These are phyloP conservation scores for Lacanobia wlatinum DNA, from an alignment of 2,888 invertebrate genomes.

Conservation along the genomic window DNA sequence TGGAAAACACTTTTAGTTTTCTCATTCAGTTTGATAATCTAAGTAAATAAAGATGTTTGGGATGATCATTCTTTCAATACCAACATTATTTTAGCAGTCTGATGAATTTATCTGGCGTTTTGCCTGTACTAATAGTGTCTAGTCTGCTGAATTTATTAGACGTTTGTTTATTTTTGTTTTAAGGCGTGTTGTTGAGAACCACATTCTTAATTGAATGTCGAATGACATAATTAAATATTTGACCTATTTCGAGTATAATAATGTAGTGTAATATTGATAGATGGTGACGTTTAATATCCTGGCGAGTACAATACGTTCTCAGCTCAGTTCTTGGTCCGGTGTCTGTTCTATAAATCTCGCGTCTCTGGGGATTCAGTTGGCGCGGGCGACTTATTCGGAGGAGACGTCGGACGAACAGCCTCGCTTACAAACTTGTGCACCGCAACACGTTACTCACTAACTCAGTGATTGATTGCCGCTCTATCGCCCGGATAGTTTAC, in stretches of 20 bases:
- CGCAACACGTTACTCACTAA: constrained; percentile 45
- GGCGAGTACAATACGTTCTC: constrained; percentile 41
- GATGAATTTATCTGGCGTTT: constrained; percentile 38
- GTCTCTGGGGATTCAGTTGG: constrained; percentile 54
- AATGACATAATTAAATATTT: constrained; percentile 9
- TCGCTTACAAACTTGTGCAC: constrained; percentile 55
- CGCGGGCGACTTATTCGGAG: constrained; percentile 40
- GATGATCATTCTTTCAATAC: constrained; percentile 37
- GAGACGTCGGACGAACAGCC: constrained; percentile 32
- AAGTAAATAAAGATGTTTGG: constrained; percentile 27
- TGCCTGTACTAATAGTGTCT: constrained; percentile 35
- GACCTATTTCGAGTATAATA: constrained; percentile 14
- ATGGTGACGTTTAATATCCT: constrained; percentile 66
- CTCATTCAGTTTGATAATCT: constrained; percentile 20
- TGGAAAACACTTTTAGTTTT: constrained; percentile 13
- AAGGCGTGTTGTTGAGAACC: constrained; percentile 8
- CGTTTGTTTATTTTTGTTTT: constrained; percentile 35
- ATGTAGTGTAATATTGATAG: constrained; percentile 52
- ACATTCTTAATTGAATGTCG: constrained; percentile 6
- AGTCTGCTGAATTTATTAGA: constrained; percentile 30
- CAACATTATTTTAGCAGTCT: constrained; percentile 24
- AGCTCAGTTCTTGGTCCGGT: constrained; percentile 36
- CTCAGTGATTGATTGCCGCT: constrained; percentile 59
- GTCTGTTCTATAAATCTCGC: constrained; percentile 66
- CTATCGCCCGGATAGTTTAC: constrained; percentile 37